A percentile compares a stretch with the other conserved stretches of the same genome.
phyloP scores from a whole-genome alignment of 1,140 invertebrate species.

The Copidosoma floridanum region DNA sequence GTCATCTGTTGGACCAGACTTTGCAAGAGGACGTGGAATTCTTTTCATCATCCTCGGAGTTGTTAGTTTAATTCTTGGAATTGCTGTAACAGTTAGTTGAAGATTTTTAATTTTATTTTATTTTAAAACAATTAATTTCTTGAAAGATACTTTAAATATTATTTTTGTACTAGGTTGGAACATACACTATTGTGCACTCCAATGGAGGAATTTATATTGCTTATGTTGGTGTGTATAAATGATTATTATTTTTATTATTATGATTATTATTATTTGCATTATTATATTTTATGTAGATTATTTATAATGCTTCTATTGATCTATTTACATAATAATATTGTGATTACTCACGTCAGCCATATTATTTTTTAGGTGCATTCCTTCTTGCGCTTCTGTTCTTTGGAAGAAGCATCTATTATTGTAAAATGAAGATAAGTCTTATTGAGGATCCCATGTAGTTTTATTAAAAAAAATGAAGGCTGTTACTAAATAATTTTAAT shows the following conservation, averaged over 20 bases:
- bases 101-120: not conserved
- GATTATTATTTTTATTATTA: conserved; percentile 3
- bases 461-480: conserved; percentile 22
- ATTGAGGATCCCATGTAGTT: conserved; percentile 79
- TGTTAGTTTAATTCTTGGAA: conserved; percentile 70
- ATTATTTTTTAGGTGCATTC: conserved; percentile 63
- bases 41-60: conserved; percentile 78
- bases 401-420: conserved; percentile 81
- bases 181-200: conserved; percentile 54
- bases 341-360: not conserved
- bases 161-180: conserved; percentile 57
- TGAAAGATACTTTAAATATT: too few species aligned
- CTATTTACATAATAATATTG: conserved; percentile 16
- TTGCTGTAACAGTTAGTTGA: conserved; percentile 72
- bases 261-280: not conserved
- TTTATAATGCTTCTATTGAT: conserved; percentile 14
- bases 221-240: conserved; percentile 68
- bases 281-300: not conserved
- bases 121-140: not conserved
- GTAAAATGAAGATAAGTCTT: conserved; percentile 83
- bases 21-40: conserved; percentile 74
- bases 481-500: conserved; percentile 24
- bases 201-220: conserved; percentile 79
- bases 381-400: conserved; percentile 71
- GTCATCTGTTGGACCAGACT: conserved; percentile 85